Percentiles rank a stretch among this genome's conserved stretches.
Evolutionary conservation across 2,113 vertebrate genomes (phyloP).

Genomic region (Falcunculus frontatus): DNA sequence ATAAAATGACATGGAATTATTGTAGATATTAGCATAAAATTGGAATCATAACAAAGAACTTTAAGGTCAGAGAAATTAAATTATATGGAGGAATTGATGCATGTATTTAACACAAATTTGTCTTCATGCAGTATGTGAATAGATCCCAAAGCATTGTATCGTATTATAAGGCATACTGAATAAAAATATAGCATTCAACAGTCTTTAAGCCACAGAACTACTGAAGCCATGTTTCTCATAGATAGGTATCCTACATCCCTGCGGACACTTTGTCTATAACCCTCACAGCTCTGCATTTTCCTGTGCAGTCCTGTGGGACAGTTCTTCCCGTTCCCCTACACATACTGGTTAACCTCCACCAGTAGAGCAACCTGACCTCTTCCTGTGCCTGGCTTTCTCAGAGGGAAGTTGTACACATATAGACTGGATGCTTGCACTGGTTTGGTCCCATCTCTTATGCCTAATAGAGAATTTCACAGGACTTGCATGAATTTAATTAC

Average conservation of each 20-base stretch:
- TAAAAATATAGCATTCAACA: neutral
- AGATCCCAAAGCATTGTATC: neutral
- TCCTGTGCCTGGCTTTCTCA: neutral
- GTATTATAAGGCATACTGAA: neutral
- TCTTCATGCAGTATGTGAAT: neutral
- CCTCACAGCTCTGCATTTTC: neutral
- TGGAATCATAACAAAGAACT: neutral
- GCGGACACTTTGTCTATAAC: neutral
- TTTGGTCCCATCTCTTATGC: neutral
- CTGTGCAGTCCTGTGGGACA: neutral
- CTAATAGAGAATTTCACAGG: neutral
- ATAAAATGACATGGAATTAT: neutral
- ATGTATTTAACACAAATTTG: neutral
- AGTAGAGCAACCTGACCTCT: neutral
- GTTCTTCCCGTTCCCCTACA: neutral
- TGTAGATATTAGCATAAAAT: neutral
- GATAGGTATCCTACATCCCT: neutral
- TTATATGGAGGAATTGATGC: neutral
- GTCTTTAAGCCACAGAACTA: neutral
- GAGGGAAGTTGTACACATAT: neutral
- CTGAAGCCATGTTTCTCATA: neutral
- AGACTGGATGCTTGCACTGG: neutral
- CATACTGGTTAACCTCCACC: neutral
- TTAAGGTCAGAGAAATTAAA: neutral
- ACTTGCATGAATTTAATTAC: neutral